Percentiles rank a stretch among this genome's conserved stretches.
Evolutionary conservation across 2,113 vertebrate species (phyloP).

Genomic region (Gambusia affinis): DNA sequence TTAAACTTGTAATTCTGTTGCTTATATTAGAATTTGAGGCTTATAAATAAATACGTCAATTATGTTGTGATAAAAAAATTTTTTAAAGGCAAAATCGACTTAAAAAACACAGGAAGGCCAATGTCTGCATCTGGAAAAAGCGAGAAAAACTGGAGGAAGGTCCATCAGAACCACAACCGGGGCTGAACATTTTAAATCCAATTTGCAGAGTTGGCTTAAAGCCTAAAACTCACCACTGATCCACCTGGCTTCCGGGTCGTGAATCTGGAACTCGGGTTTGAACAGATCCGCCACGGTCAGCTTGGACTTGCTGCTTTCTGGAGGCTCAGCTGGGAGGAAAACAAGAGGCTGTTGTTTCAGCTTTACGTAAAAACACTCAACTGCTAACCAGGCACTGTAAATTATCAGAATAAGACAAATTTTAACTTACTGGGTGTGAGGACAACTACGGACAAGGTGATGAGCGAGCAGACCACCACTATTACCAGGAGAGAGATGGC

Average conservation of each 20-base stretch:
- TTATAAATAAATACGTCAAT: too few species aligned
- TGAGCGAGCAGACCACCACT: conserved; percentile 91
- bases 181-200: too few species aligned
- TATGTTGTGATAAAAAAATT: too few species aligned
- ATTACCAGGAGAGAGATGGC: conserved; percentile 95
- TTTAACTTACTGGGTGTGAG: conserved; percentile 85
- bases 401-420: neutral
- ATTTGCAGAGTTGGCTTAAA: too few species aligned
- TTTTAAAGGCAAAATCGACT: too few species aligned
- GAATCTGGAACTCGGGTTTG: conserved; percentile 83
- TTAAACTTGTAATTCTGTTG: too few species aligned
- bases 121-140: neutral
- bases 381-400: neutral
- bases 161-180: too few species aligned
- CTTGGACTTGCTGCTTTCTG: conserved; percentile 84
- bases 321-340: conserved; percentile 80
- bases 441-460: conserved; percentile 92
- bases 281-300: conserved; percentile 88
- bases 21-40: too few species aligned
- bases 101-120: too few species aligned
- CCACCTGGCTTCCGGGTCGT: conserved; percentile 88
- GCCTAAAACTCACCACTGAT: conserved; percentile 81
- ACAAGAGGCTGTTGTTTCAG: neutral
- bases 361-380: neutral
- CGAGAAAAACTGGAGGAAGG: neutral